Evolutionary conservation across 92 coral and sea anemone genomes (phyloP), one percentile per base, ranked within the genome.

Genomic region (Diadumene lineata): DNA sequence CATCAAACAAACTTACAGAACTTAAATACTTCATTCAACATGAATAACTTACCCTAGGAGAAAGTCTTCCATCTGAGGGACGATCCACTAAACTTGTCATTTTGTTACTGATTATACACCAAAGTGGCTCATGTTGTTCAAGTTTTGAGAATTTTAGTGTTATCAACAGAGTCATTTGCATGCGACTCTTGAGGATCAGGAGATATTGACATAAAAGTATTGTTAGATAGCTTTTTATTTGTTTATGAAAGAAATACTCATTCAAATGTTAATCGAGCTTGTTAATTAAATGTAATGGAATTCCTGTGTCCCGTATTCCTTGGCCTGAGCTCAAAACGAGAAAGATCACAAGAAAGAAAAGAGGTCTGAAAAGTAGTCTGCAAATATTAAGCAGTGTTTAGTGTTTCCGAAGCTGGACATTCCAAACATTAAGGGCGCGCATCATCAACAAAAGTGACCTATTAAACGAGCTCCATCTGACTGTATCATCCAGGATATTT

Each of bases 81-180:
- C n/a, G n/a, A n/a, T n/a, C 1, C 58, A 21, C 3, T 19, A 23
- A 22, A 29, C 51, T 32, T 3, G n/a, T 72, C 77, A 72, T 72
- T 56, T 4, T 32, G 19, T 43, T 15, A 24, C 25, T 22, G 27
- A 0, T n/a, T 11, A 32, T 9, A 25, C 23, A 0, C n/a, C 66
- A 9, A 56, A 34, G 43, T 8, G 32, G n/a, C n/a, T n/a, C n/a
- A n/a, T n/a, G 74, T 23, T n/a, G 7, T 11, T 21, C 48, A 48
- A 25, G 31, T 29, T 28, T 72, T 34, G 16, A 72, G 10, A n/a
- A 43, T 72, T 56, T 56, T 38, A 13, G 1, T 26, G 67, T 57
- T 72, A 72, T 72, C 77, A 72, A 72, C 77, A 57, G 77, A 72
- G 77, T 72, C 53, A 72, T 72, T 72, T 72, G 7, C 31, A 56